Conservation (phyloP, 2,797 vertebrate species). For the Distichodus sexfasciatus region DNA sequence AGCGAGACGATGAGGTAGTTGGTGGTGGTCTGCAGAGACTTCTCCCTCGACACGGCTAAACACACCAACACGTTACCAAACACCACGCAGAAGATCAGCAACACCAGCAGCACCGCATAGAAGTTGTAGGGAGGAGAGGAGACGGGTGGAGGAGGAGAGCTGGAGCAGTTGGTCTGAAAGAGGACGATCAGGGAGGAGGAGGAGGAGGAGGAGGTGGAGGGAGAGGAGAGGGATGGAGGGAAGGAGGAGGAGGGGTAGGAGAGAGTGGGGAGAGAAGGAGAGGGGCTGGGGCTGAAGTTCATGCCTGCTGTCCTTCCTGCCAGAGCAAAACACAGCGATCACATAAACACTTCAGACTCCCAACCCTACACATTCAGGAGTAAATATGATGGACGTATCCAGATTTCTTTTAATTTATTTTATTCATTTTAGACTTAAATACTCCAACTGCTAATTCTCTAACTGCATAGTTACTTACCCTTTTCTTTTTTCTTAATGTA, state of each 20-base stretch:
- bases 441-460: too few species aligned
- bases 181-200: conserved; percentile 33
- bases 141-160: conserved; percentile 49
- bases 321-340: too few species aligned
- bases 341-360: too few species aligned
- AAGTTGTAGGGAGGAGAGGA: conserved; percentile 75
- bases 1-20: conserved; percentile 79
- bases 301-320: too few species aligned
- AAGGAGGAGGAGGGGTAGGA: not conserved
- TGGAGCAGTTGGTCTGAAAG: conserved; percentile 66
- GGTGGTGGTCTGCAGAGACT: conserved; percentile 74
- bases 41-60: conserved; percentile 71
- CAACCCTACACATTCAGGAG: too few species aligned
- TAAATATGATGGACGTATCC: too few species aligned
- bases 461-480: too few species aligned
- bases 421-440: too few species aligned
- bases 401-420: too few species aligned
- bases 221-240: not conserved
- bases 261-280: conserved; percentile 19
- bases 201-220: conserved; percentile 45
- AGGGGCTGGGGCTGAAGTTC: conserved; percentile 45
- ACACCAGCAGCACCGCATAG: conserved; percentile 72
- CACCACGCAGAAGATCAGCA: conserved; percentile 77
- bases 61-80: conserved; percentile 77
- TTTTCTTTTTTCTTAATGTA: too few species aligned